phyloP scores from a whole-genome alignment of 2,888 invertebrate genomes.

The Trissolcus brochymenae region DNA sequence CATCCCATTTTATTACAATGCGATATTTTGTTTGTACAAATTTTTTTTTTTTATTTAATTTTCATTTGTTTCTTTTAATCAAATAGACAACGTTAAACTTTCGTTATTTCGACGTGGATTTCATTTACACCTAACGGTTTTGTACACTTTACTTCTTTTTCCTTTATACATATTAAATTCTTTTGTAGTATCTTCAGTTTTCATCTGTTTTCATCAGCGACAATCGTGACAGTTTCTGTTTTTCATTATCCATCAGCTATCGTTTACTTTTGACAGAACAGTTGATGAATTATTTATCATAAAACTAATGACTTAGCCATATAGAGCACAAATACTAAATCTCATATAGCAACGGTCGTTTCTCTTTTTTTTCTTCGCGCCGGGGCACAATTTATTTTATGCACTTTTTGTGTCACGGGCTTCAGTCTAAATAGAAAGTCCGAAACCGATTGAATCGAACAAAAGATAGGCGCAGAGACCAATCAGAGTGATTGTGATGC shows the following conservation, averaged over 20 bases:
- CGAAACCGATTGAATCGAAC: constrained; percentile 4
- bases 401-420: constrained; percentile 37
- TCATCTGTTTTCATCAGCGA: constrained; percentile 38
- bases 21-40: constrained; percentile 57
- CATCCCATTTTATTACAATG: constrained; percentile 45
- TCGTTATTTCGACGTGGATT: constrained; percentile 58
- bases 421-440: constrained; percentile 21
- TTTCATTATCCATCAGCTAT: constrained; percentile 44
- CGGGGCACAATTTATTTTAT: constrained; percentile 19
- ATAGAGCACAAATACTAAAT: constrained; percentile 44
- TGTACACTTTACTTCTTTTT: constrained; percentile 50
- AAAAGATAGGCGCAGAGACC: background rate
- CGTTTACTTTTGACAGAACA: constrained; percentile 46
- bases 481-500: constrained; percentile 12
- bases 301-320: constrained; percentile 48
- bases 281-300: constrained; percentile 39
- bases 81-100: constrained; percentile 62
- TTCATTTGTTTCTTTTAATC: constrained; percentile 29
- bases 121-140: constrained; percentile 65
- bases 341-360: constrained; percentile 27
- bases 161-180: constrained; percentile 56
- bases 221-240: constrained; percentile 28
- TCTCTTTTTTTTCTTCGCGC: constrained; percentile 8
- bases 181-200: constrained; percentile 55
- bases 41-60: constrained; percentile 51